Conservation (phyloP, 2,113 vertebrate species). For the Physeter macrocephalus region DNA sequence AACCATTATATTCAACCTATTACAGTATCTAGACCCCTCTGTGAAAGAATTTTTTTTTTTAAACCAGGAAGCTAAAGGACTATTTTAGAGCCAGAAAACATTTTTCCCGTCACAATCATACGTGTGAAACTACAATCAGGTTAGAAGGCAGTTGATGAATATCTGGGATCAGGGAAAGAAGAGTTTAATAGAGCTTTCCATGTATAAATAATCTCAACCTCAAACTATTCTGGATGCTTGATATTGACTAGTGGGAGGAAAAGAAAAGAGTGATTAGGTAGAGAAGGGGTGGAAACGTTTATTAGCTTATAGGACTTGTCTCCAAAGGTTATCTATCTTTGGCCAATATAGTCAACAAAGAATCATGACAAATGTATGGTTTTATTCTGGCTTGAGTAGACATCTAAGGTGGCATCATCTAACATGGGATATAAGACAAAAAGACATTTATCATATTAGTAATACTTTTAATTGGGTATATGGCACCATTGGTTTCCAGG, state of each 20-base stretch:
- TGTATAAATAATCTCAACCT: background rate
- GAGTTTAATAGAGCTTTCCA: background rate
- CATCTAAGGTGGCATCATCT: background rate
- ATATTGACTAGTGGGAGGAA: background rate
- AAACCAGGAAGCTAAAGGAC: background rate
- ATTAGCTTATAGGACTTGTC: background rate
- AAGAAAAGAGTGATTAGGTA: background rate
- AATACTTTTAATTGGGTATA: background rate
- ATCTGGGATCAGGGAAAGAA: background rate
- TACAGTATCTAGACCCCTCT: background rate
- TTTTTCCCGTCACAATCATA: background rate
- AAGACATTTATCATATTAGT: background rate
- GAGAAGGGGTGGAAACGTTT: background rate
- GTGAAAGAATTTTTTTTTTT: background rate
- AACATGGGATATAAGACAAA: background rate
- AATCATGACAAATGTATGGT: background rate
- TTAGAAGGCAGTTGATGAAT: background rate
- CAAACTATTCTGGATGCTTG: background rate
- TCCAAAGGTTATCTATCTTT: background rate
- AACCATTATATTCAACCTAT: background rate
- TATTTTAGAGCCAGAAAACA: background rate
- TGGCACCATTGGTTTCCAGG: background rate
- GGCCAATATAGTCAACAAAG: background rate
- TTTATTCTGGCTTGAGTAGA: background rate
- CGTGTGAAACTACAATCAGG: background rate